These are phyloP conservation scores for Pangasianodon hypophthalmus DNA, from an alignment of 2,113 vertebrate genomes.

Conservation along the genomic window DNA sequence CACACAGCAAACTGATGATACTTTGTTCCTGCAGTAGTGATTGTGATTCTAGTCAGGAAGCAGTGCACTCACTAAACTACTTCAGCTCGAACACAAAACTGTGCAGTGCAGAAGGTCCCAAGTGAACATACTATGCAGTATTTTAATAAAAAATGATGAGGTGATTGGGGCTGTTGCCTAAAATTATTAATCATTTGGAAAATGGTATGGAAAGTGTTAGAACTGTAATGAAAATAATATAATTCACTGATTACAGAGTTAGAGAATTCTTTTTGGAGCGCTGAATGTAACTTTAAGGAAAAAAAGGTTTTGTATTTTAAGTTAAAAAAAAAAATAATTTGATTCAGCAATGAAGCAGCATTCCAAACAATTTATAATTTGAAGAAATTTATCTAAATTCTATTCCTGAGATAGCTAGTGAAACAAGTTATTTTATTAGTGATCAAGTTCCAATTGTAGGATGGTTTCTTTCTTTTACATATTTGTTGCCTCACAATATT, in stretches of 20 bases:
- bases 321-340: background rate
- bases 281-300: background rate
- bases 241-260: background rate
- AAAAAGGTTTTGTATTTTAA: background rate
- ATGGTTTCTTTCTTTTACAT: background rate
- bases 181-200: background rate
- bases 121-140: background rate
- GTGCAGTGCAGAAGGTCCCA: background rate
- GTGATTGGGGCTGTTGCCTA: background rate
- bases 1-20: background rate
- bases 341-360: background rate
- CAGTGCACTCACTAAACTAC: background rate
- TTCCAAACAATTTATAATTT: background rate
- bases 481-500: background rate
- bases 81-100: conserved; percentile 1
- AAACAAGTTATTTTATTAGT: background rate
- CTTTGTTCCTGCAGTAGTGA: background rate
- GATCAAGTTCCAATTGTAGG: background rate
- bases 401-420: background rate
- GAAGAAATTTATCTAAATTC: background rate
- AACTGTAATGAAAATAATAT: background rate
- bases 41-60: conserved; percentile 17
- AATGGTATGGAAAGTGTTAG: background rate
- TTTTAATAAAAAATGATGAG: background rate
- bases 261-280: background rate